These are phyloP conservation scores for Chaetogeoica ovagalla DNA, from an alignment of 2,888 invertebrate genomes.

Conservation along the genomic window DNA sequence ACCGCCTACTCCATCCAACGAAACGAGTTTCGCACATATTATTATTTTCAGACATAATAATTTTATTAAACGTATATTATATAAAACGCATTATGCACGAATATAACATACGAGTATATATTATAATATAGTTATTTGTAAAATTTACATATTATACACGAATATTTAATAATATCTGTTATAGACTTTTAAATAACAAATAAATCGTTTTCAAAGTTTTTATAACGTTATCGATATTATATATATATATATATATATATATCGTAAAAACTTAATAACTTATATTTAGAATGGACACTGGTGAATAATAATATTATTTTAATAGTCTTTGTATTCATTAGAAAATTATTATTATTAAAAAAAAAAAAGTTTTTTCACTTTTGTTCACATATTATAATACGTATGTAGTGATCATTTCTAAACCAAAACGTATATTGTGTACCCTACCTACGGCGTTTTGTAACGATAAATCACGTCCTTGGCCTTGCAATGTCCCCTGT, in stretches of 20 bases:
- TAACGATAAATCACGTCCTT: conserved; percentile 21
- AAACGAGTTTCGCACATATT: conserved; percentile 22
- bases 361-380: no score
- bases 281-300: no score
- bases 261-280: no score
- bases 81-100: conserved; percentile 32
- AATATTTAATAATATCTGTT: neutral
- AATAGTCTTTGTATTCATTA: neutral
- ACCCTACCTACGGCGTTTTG: conserved; percentile 17
- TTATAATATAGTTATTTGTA: neutral
- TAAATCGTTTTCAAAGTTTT: no score
- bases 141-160: no score
- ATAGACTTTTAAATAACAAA: neutral
- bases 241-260: no score
- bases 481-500: conserved; percentile 33
- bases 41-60: neutral
- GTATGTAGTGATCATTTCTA: neutral
- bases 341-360: neutral
- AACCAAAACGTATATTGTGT: conserved; percentile 1
- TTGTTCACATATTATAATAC: neutral
- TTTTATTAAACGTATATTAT: neutral
- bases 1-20: neutral
- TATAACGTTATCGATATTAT: no score
- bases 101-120: neutral
- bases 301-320: no score